A percentile compares a stretch with the other conserved stretches of the same genome.
Evolutionary conservation across 2,797 vertebrate genomes (phyloP).

Genomic region (Acanthurus leucopareius): DNA sequence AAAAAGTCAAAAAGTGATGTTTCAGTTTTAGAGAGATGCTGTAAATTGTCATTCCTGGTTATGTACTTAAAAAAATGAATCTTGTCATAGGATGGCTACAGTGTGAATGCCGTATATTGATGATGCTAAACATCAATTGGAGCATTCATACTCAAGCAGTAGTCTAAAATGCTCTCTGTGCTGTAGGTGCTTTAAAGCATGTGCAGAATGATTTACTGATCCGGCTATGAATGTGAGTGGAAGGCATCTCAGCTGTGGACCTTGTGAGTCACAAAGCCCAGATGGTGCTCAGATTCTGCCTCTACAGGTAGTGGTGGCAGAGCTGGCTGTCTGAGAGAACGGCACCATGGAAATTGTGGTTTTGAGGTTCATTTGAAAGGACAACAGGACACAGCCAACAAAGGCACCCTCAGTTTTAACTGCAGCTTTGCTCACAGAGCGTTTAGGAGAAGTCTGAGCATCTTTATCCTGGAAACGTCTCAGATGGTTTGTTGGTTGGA

Average conservation of each 20-base stretch:
- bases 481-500: not conserved
- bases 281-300: conserved; percentile 60
- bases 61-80: not conserved
- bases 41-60: conserved; percentile 10
- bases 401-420: conserved; percentile 67
- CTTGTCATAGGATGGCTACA: not conserved
- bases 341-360: conserved; percentile 75
- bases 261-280: conserved; percentile 76
- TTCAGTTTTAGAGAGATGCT: not conserved
- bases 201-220: conserved; percentile 64
- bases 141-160: not conserved
- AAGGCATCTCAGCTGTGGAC: conserved; percentile 74
- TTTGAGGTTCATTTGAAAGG: conserved; percentile 73
- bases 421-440: conserved; percentile 48
- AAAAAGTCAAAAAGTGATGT: not conserved
- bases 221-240: conserved; percentile 65
- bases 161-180: conserved; percentile 4
- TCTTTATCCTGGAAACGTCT: conserved; percentile 42
- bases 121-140: not conserved
- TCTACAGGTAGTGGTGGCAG: conserved; percentile 65
- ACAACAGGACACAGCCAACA: conserved; percentile 66
- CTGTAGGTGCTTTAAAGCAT: conserved; percentile 45
- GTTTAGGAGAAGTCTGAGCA: conserved; percentile 28
- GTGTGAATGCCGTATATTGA: not conserved
- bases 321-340: conserved; percentile 55